Evolutionary conservation across 2,888 invertebrate species (phyloP), one percentile per base, ranked within the genome.

Genomic region (Dynastes maya): DNA sequence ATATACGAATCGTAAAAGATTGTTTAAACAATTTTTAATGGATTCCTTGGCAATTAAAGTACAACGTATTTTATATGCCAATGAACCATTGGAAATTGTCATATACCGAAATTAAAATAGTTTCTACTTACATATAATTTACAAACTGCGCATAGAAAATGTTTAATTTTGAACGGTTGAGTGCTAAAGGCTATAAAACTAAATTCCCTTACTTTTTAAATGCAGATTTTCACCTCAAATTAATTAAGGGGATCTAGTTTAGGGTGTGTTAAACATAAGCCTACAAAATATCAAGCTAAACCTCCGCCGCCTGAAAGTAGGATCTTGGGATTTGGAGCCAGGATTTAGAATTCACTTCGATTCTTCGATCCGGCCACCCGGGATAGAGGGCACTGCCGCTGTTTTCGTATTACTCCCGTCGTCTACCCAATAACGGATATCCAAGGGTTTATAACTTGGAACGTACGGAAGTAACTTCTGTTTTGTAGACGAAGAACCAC

Each of bases 341-440:
- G 71, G 77, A 71, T 70, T 77, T 77, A 61, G 77, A 77, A 77
- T 77, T 77, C 77, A 77, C 77, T 77, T 77, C 77, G 77, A 77
- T 77, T 68, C 77, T 77, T 77, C 70, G 77, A 77, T 77, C 70
- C 71, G 70, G 63, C 61, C 58, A 49, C 61, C 45, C 32, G 16
- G 58, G 58, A 72, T 72, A 58, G 58, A 72, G 58, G 70, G 53
- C 70, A 32, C 58, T 58, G 16, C 37, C 45, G 45, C 27, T 67
- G 37, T 64, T 70, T 27, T 53, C 40, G 51, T 70, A 51, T 70
- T 51, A 45, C 65, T 13, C 40, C 22, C 55, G n/a, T 55, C 22
- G 22, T 63, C 63, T 29, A 27, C 16, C 6, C 63, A 63, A 63
- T 27, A 32, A 32, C 32, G 27, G 29, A 63, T 63, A 63, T 63